These are phyloP conservation scores for Patagioenas fasciata DNA, from an alignment of 2,113 vertebrate genomes.

Conservation along the genomic window DNA sequence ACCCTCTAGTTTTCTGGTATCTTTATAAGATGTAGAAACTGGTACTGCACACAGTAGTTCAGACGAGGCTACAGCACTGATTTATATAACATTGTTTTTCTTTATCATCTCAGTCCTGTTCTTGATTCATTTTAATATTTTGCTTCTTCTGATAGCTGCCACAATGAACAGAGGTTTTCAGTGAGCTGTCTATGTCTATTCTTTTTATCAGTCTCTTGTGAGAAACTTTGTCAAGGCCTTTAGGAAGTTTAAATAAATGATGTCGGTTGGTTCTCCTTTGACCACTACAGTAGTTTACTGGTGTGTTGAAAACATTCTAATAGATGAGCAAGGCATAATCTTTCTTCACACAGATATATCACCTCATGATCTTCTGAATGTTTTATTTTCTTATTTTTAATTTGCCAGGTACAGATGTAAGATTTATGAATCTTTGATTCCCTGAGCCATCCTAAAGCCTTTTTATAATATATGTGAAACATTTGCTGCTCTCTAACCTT, in stretches of 20 bases:
- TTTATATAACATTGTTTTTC: neutral
- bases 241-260: neutral
- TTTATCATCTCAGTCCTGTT: neutral
- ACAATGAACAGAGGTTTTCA: neutral
- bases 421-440: constrained; percentile 8
- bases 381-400: constrained; percentile 27
- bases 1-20: neutral
- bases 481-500: constrained; percentile 6
- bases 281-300: neutral
- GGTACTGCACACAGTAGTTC: neutral
- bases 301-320: neutral
- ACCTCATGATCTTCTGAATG: neutral
- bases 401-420: neutral
- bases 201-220: neutral
- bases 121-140: neutral
- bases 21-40: neutral
- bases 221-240: neutral
- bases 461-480: constrained; percentile 2
- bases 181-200: neutral
- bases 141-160: neutral
- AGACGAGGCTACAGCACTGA: neutral
- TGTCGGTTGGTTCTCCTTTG: neutral
- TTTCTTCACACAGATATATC: neutral
- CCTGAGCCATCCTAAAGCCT: neutral
- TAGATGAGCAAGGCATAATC: neutral